Evolutionary conservation across 92 coral and sea anemone genomes (phyloP).

Genomic region (Muricea muricata): DNA sequence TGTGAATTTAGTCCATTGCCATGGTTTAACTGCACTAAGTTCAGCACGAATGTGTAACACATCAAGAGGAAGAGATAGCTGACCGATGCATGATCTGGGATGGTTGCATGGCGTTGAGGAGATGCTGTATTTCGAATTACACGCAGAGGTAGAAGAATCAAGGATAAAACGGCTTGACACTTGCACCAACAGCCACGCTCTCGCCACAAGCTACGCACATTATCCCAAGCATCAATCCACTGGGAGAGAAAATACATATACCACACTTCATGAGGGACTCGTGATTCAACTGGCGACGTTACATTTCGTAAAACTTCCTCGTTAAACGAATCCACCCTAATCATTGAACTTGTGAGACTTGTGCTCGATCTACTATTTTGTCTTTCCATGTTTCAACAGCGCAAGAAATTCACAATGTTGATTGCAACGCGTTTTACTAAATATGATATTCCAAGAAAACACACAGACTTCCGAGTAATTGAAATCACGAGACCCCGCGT

Average conservation of each 20-base stretch:
- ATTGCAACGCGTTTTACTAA: background rate
- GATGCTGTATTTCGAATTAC: background rate
- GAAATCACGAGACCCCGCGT: background rate
- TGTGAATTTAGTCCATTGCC: too few relatives aligned
- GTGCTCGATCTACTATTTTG: background rate
- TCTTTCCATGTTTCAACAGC: background rate
- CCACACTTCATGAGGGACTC: background rate
- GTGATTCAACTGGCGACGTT: background rate
- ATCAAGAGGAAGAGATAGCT: background rate
- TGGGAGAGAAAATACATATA: background rate
- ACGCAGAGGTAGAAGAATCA: background rate
- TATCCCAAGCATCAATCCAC: background rate
- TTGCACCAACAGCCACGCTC: background rate
- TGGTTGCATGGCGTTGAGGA: background rate
- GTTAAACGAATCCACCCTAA: too few relatives aligned
- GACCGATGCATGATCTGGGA: background rate
- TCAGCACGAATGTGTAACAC: background rate
- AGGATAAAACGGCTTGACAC: background rate
- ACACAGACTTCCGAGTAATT: too few relatives aligned
- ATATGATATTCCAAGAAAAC: background rate
- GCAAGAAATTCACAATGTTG: background rate
- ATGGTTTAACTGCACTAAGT: background rate
- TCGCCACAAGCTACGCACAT: background rate
- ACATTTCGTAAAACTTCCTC: background rate
- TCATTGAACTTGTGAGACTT: too few relatives aligned